Conservation (phyloP, 2,113 vertebrate species). For the Oryzias celebensis region DNA sequence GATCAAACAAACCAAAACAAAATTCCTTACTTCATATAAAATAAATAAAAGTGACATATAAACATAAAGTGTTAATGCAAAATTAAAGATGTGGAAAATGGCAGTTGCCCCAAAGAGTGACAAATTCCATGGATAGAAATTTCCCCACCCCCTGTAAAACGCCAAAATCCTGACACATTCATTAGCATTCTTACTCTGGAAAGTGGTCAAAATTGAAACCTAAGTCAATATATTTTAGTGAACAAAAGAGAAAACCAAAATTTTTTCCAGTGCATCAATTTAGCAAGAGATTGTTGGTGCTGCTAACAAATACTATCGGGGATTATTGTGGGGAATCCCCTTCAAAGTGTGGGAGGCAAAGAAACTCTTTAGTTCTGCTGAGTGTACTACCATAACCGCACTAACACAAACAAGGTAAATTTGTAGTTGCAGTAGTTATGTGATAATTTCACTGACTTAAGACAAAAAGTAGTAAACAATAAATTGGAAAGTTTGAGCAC, state of each 20-base stretch:
- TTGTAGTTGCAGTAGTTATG: not conserved
- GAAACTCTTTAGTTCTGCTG: constrained; percentile 11
- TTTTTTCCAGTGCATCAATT: not conserved
- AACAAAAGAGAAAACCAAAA: constrained; percentile 2
- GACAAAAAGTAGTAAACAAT: too few species aligned
- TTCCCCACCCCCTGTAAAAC: constrained; percentile 44
- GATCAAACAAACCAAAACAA: too few species aligned
- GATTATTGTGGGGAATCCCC: constrained; percentile 56
- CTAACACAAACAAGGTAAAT: not conserved
- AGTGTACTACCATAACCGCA: not conserved
- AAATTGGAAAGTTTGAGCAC: too few species aligned
- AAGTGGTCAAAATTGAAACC: constrained; percentile 39
- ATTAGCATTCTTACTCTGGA: not conserved
- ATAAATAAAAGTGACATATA: not conserved
- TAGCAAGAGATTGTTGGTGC: not conserved
- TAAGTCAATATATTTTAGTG: not conserved
- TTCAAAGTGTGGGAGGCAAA: not conserved
- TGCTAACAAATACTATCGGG: not conserved
- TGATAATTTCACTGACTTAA: not conserved
- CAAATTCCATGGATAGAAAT: constrained; percentile 64
- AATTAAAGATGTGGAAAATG: constrained; percentile 33
- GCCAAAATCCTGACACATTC: constrained; percentile 34
- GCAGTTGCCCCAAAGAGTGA: constrained; percentile 28
- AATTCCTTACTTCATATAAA: not conserved
- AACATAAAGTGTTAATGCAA: not conserved